Base-by-base conservation (phyloP, 2,113 vertebrate genomes). In the Nannospalax galili region DNA sequence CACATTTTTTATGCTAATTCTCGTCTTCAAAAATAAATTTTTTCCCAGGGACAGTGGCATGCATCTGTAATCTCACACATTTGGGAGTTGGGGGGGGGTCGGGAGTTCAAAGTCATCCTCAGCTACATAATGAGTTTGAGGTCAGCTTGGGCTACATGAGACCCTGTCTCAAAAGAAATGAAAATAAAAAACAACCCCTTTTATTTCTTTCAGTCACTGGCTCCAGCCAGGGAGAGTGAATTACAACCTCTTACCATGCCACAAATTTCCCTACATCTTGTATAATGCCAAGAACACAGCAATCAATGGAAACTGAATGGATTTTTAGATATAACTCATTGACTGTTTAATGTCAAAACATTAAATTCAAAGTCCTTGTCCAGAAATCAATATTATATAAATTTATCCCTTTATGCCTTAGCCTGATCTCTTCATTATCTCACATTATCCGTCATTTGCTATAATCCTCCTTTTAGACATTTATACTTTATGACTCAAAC, bases 271-370 rank as follows among this genome's bases (percentile, higher is more conserved):
- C 28, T 35, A 52, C 16, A 45, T 26, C 40, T 69, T 87, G 40
- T 30, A 95, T 14, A 94, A 90, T 69, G 58, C 40, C 9, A 81
- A 90, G 42, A 85, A 85, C 17, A 92, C 15, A 88, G 48, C 65
- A 94, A 1, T 75, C 28, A 67, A n/a, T n/a, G 84, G 16, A 19
- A 69, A 92, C 42, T 75, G 81, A 92, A 75, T 60, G 42, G 70
- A 70, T 74, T 75, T 75, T 88, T 37, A 75, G 58, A 92, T 80
- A 58, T 9, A 92, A n/a, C 32, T 64, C 17, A 35, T 82, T 8
- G n/a, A 42, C 28, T 82, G 28, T 86, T 69, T 74, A 58, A 28
- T 58, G 2, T 80, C 30, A 95, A 90, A 75, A 69, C 8, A 94
- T 80, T 64, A 90, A 90, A 30, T 42, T 70, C 37, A 78, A 40